A percentile compares a stretch with the other conserved stretches of the same genome.
Conservation (phyloP, 2,797 vertebrate species). For the Poliocrania exsul region DNA sequence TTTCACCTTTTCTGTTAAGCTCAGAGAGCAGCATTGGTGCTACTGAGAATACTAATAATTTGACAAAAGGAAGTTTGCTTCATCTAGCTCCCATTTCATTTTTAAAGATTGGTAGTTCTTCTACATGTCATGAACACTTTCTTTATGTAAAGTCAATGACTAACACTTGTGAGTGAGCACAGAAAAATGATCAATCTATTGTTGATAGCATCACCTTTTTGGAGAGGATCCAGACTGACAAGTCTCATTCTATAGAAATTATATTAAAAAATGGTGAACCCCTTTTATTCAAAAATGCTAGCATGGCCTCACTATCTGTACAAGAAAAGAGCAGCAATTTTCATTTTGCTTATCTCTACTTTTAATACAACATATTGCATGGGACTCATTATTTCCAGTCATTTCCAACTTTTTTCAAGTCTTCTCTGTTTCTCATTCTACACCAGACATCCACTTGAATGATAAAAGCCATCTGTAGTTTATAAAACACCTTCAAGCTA, state of each 20-base stretch:
- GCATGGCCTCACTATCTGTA: not conserved
- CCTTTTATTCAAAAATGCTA: not conserved
- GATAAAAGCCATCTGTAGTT: slow-evolving; percentile 75
- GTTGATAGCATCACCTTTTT: not conserved
- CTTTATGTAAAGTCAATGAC: not conserved
- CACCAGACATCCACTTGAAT: slow-evolving; percentile 63
- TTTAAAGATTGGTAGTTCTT: not conserved
- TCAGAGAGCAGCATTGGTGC: not conserved
- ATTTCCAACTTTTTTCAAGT: not conserved
- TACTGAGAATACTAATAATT: not conserved
- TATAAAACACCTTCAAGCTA: slow-evolving; percentile 81
- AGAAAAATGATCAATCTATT: not conserved
- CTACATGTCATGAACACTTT: not conserved
- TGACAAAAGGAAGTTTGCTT: not conserved
- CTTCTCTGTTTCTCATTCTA: slow-evolving; percentile 67
- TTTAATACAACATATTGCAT: slow-evolving; percentile 67
- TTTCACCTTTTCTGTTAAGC: not conserved
- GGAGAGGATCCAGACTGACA: not conserved
- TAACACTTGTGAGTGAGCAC: not conserved
- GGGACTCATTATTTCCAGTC: slow-evolving; percentile 60
- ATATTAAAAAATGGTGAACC: not conserved
- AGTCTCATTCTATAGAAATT: not conserved
- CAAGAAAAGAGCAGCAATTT: slow-evolving; percentile 30
- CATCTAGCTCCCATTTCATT: not conserved
- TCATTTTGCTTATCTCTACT: slow-evolving; percentile 31